These are phyloP conservation scores for Heliconius sara DNA, from an alignment of 2,888 invertebrate species.

Conservation along the genomic window DNA sequence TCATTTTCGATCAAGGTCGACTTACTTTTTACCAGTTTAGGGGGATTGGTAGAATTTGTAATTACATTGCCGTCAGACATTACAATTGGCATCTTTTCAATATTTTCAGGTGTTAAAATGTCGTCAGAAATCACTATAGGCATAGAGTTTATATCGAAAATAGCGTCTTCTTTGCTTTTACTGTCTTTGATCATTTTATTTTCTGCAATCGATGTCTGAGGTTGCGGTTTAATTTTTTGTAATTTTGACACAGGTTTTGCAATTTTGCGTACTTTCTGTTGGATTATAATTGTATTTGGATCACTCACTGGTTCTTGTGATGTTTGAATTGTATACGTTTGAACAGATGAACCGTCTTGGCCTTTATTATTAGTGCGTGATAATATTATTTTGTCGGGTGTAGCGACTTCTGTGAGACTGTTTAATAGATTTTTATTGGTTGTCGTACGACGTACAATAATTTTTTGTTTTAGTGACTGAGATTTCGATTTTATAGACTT, in stretches of 20 bases:
- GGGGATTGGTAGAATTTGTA: conserved; percentile 61
- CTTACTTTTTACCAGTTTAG: conserved; percentile 69
- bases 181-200: conserved; percentile 52
- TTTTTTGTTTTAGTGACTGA: conserved; percentile 72
- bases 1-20: conserved; percentile 62
- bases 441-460: conserved; percentile 75
- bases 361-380: conserved; percentile 68
- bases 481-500: conserved; percentile 68
- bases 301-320: conserved; percentile 65
- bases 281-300: conserved; percentile 70
- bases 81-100: conserved; percentile 88
- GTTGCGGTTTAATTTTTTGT: conserved; percentile 68
- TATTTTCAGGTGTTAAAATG: conserved; percentile 86
- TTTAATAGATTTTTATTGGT: conserved; percentile 68
- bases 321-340: conserved; percentile 77
- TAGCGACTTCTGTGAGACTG: conserved; percentile 65
- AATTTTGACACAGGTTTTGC: conserved; percentile 67
- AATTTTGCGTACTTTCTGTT: conserved; percentile 72
- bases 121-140: conserved; percentile 90
- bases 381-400: conserved; percentile 74
- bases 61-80: conserved; percentile 78
- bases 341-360: conserved; percentile 69
- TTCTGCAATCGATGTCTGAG: conserved; percentile 60
- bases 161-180: conserved; percentile 67
- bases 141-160: conserved; percentile 90